These are phyloP conservation scores for Streblospio benedicti DNA, from an alignment of 1,140 invertebrate genomes.

Conservation along the genomic window DNA sequence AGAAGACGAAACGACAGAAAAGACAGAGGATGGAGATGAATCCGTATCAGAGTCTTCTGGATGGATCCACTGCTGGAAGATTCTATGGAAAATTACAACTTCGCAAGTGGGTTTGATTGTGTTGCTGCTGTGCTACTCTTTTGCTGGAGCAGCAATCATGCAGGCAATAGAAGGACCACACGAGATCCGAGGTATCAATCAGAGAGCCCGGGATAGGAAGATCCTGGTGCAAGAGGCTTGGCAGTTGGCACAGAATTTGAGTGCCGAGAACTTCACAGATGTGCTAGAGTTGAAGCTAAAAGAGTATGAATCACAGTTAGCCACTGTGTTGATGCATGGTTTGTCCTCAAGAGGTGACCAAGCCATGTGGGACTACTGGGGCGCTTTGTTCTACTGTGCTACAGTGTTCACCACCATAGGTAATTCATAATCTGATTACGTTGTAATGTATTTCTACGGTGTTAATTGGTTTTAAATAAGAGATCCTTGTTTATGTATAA, in stretches of 20 bases:
- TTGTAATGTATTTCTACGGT: neutral
- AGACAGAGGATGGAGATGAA: no score
- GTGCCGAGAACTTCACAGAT: neutral
- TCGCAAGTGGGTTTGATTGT: neutral
- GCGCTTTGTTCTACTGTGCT: slow-evolving; percentile 81
- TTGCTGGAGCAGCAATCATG: slow-evolving; percentile 6
- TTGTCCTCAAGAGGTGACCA: slow-evolving; percentile 66
- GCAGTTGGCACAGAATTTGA: neutral
- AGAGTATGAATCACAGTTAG: slow-evolving; percentile 77
- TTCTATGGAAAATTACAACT: no score
- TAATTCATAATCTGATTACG: slow-evolving; percentile 35
- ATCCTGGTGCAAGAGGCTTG: neutral
- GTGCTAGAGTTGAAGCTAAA: slow-evolving; percentile 47
- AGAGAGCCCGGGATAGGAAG: neutral
- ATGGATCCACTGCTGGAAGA: no score
- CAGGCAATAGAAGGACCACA: slow-evolving; percentile 4
- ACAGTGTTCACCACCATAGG: slow-evolving; percentile 92
- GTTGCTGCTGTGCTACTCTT: slow-evolving; percentile 1
- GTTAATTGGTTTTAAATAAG: neutral
- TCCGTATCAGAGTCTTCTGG: no score
- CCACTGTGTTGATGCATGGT: slow-evolving; percentile 70
- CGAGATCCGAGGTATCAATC: neutral
- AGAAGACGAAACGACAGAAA: no score
- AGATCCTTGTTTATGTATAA: neutral
- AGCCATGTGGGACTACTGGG: slow-evolving; percentile 77